phyloP scores from a whole-genome alignment of 2,888 invertebrate species.

The Acronicta leporina region DNA sequence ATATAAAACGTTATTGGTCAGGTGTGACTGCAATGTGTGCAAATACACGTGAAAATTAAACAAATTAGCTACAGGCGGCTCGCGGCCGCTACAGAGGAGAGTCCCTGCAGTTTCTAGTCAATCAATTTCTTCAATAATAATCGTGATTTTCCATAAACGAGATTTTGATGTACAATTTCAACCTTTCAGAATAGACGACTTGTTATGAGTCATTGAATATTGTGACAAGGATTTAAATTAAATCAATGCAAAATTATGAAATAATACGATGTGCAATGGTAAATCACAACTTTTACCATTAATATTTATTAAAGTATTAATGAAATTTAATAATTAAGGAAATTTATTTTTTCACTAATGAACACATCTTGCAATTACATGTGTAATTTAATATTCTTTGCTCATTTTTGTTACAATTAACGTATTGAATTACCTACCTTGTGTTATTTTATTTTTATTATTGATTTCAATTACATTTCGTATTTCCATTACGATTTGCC shows the following conservation, averaged over 20 bases:
- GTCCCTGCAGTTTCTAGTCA: constrained; percentile 60
- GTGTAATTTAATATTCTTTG: constrained; percentile 8
- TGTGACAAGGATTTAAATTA: constrained; percentile 2
- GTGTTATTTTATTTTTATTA: too few species aligned
- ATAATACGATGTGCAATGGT: constrained; percentile 11
- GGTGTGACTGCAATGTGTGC: constrained; percentile 29
- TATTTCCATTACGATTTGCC: constrained; percentile 2
- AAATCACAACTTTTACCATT: constrained; percentile 15
- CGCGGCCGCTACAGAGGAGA: constrained; percentile 17
- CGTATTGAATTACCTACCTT: too few species aligned
- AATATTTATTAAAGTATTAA: too few species aligned
- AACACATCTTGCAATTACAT: constrained; percentile 5
- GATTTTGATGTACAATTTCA: constrained; percentile 24
- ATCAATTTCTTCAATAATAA: constrained; percentile 58
- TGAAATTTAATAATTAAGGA: constrained; percentile 7
- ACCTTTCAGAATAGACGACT: neutral
- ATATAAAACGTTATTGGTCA: constrained; percentile 33
- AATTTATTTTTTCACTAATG: constrained; percentile 12
- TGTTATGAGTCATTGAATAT: constrained; percentile 6
- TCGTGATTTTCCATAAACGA: constrained; percentile 22
- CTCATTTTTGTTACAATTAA: constrained; percentile 6
- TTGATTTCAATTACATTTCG: too few species aligned
- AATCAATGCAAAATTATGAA: neutral
- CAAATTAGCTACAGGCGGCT: constrained; percentile 9
- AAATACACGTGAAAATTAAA: constrained; percentile 13